Percentiles rank a stretch among this genome's conserved stretches.
Evolutionary conservation across 2,113 vertebrate species (phyloP).

Genomic region (Thinocorus orbignyianus): DNA sequence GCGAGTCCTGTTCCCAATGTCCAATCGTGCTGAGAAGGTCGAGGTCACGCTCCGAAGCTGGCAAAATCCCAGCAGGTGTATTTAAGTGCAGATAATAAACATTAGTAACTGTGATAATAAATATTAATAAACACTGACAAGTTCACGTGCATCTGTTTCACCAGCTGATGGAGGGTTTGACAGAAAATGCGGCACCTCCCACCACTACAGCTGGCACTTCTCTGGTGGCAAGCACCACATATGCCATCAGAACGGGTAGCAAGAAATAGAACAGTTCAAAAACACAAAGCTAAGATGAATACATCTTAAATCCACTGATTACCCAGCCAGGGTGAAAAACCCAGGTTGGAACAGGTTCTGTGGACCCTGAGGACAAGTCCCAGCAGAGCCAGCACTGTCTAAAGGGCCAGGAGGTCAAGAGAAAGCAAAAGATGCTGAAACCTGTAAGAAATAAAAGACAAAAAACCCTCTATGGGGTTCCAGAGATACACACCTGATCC

Average conservation of each 20-base stretch:
- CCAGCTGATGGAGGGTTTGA: not conserved
- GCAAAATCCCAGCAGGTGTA: not conserved
- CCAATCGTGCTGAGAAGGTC: accelerated
- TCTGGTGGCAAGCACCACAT: not conserved
- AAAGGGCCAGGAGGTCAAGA: accelerated
- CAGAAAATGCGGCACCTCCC: not conserved
- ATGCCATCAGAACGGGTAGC: accelerated
- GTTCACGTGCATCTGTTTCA: not conserved
- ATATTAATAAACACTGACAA: not conserved
- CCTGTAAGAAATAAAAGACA: not conserved
- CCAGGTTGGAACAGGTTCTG: not conserved
- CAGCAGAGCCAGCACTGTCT: not conserved
- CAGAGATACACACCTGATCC: not conserved
- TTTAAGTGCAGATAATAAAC: not conserved
- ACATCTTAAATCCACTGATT: not conserved
- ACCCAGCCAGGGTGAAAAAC: not conserved
- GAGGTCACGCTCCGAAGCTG: not conserved
- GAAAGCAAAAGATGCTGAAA: not conserved
- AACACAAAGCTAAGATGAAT: not conserved
- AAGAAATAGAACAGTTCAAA: not conserved
- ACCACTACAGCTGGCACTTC: not conserved
- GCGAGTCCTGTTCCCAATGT: accelerated
- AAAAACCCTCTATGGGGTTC: not conserved
- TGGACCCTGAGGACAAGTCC: not conserved
- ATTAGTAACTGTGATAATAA: not conserved